Conservation (phyloP, 2,797 vertebrate species). For the Labroides dimidiatus region DNA sequence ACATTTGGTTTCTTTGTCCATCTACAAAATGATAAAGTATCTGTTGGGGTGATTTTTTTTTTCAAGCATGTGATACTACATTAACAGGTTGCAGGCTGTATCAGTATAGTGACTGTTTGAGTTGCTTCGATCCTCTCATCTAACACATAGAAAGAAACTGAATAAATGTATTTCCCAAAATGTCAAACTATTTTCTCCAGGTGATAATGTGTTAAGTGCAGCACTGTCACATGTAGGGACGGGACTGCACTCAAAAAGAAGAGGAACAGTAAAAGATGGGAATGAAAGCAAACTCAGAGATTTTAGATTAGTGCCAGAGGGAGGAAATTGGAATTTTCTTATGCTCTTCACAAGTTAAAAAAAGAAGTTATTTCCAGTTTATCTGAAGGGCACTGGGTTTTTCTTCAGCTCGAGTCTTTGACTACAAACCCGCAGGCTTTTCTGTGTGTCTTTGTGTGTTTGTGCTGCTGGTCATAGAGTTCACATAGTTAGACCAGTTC, state of each 20-base stretch:
- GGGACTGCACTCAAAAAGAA: constrained; percentile 17
- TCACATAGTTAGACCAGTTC: constrained; percentile 46
- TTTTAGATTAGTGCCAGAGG: constrained; percentile 25
- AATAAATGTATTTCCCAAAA: constrained; percentile 15
- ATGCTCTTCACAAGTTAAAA: constrained; percentile 9
- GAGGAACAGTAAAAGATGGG: constrained; percentile 7
- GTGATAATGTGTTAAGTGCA: background rate
- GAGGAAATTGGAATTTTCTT: constrained; percentile 11
- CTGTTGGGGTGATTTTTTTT: background rate
- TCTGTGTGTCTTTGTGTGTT: constrained; percentile 8
- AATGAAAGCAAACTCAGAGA: constrained; percentile 28
- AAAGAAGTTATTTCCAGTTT: constrained; percentile 23
- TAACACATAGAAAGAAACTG: background rate
- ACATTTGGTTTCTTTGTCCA: background rate
- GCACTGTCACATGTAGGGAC: background rate
- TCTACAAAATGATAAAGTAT: background rate
- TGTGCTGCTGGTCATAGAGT: constrained; percentile 34
- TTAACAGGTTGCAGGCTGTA: background rate
- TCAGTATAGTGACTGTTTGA: background rate
- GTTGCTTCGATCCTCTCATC: background rate
- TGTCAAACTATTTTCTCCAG: constrained; percentile 8
- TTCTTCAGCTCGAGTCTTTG: constrained; percentile 13
- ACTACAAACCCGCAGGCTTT: constrained; percentile 16
- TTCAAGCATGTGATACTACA: background rate
- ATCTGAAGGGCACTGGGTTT: constrained; percentile 32